Base-by-base conservation (phyloP, 1,140 invertebrate genomes). In the Leguminivora glycinivorella region DNA sequence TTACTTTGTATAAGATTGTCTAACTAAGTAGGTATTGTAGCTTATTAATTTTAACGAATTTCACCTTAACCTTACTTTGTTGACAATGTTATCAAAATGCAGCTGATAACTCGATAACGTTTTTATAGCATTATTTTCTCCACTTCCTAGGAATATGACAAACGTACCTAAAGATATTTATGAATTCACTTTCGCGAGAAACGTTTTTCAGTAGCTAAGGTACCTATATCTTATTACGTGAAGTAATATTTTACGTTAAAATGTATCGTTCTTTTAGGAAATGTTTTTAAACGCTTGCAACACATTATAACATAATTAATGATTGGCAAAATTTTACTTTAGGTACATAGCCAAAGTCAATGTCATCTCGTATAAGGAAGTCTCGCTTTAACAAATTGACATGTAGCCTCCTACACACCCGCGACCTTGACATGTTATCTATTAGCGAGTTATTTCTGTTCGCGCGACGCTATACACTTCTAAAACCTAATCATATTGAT, bases 371-470 rank as follows among this genome's bases (percentile, higher is more conserved):
- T 52, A 52, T 22, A 52, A 52, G 47, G 47, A 52, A 52, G 47
- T 6, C n/a, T 14, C n/a, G 58, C 22, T 63, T 63, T 31, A 29
- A 63, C 58, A 63, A 34, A 63, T 63, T 63, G 58, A n/a, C 58
- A 63, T 26, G 25, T 63, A 31, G 26, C 1, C 58, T 52, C 47
- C 47, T 52, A 52, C 43, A 17, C 43, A 6, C 17, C 22, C 26
- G 24, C n/a, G 58, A n/a, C 58, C 58, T 63, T 63, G 58, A 63
- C 58, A 63, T 29, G 24, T 63, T 63, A 63, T 63, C 58, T 63
- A 63, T 31, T 63, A 63, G n/a, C 58, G n/a, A 31, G 25, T 63
- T 63, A 34, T 63, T 29, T 9, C 6, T 17, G 58, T 22, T n/a
- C 29, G 14, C 17, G 6, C 29, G 25, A 26, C 31, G 26, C 29